Evolutionary conservation across 1,140 invertebrate genomes (phyloP).

Genomic region (Dreissena rostriformis): DNA sequence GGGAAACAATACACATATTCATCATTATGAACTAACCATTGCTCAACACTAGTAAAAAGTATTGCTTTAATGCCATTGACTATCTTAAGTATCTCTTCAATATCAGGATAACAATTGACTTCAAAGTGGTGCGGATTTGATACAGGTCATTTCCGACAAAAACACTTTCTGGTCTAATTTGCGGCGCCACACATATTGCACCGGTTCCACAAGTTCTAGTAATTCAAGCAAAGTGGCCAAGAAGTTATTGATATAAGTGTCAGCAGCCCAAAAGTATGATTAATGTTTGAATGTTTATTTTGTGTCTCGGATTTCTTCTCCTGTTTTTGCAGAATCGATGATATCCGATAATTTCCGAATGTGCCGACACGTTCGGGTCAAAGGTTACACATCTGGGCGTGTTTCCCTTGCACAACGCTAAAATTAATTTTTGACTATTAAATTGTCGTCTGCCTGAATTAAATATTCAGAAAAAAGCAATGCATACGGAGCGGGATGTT

Average conservation of each 20-base stretch:
- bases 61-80: too few relatives aligned
- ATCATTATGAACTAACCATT: too few relatives aligned
- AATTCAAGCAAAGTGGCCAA: neutral
- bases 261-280: constrained; percentile 29
- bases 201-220: neutral
- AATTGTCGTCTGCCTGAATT: too few relatives aligned
- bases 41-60: too few relatives aligned
- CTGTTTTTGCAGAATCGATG: neutral
- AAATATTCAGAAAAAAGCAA: too few relatives aligned
- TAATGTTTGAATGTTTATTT: constrained; percentile 22
- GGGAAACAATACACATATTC: too few relatives aligned
- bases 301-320: neutral
- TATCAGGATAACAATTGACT: neutral
- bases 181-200: neutral
- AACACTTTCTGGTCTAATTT: neutral
- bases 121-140: neutral
- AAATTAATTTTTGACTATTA: too few relatives aligned
- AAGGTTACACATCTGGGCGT: neutral
- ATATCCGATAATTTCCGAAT: too few relatives aligned
- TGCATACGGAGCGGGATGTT: too few relatives aligned
- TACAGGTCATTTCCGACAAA: constrained; percentile 4
- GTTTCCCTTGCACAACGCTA: too few relatives aligned
- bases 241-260: constrained; percentile 39
- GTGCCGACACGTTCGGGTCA: neutral
- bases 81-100: too few relatives aligned